Evolutionary conservation across 2,888 invertebrate species (phyloP).

Genomic region (Perithous albicinctus): DNA sequence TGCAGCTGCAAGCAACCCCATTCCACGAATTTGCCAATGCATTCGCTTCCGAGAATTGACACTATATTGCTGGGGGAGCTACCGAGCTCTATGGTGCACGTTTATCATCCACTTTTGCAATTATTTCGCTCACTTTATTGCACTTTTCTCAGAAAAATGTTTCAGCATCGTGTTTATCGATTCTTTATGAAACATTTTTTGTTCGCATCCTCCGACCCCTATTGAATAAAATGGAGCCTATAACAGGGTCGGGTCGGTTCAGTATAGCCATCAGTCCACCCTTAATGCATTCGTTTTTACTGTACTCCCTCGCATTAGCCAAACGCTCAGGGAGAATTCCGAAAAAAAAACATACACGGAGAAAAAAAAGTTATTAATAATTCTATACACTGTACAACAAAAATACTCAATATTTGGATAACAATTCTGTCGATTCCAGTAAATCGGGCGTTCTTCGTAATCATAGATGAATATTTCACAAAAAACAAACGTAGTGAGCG

Average conservation of each 20-base stretch:
- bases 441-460: no score
- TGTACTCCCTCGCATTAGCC: no score
- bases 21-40: conserved; percentile 60
- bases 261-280: no score
- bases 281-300: no score
- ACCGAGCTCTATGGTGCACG: background rate
- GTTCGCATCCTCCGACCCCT: background rate
- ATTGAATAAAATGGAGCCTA: no score
- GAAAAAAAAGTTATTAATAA: no score
- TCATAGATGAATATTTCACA: background rate
- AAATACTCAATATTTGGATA: no score
- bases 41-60: conserved; percentile 45
- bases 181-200: background rate
- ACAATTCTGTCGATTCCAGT: no score
- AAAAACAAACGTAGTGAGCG: background rate
- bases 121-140: background rate
- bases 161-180: background rate
- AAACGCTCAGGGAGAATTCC: no score
- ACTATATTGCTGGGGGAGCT: conserved; percentile 10
- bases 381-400: no score
- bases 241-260: no score
- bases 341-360: no score
- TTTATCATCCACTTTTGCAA: conserved; percentile 6
- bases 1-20: conserved; percentile 53
- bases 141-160: background rate